These are phyloP conservation scores for Pterocles gutturalis DNA, from an alignment of 2,113 vertebrate species.

Conservation along the genomic window DNA sequence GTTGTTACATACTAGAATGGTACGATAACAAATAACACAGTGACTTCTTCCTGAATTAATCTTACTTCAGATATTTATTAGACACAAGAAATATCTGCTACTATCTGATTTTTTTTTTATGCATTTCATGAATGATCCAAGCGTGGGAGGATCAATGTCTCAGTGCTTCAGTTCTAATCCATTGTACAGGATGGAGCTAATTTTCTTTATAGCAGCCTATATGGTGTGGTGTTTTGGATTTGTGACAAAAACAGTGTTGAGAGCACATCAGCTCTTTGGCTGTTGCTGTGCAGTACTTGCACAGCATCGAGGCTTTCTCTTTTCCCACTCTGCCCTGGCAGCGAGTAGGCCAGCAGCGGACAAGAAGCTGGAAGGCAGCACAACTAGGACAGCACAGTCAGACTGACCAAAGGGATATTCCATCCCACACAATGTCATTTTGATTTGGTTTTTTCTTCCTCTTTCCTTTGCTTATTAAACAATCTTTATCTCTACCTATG, in stretches of 20 bases:
- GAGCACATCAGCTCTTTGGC: background rate
- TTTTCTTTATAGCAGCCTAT: background rate
- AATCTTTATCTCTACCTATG: background rate
- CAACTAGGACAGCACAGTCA: background rate
- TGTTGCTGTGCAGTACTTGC: background rate
- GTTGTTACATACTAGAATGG: background rate
- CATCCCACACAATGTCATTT: background rate
- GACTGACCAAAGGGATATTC: background rate
- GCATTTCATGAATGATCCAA: background rate
- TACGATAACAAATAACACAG: background rate
- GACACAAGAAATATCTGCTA: background rate
- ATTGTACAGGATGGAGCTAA: background rate
- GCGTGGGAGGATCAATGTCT: background rate
- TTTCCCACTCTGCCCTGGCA: background rate
- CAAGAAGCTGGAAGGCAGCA: background rate
- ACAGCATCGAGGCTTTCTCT: background rate
- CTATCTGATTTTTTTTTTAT: background rate
- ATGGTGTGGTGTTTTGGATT: background rate
- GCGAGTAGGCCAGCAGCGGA: background rate
- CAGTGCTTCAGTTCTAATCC: background rate
- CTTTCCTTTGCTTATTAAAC: background rate
- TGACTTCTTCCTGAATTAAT: background rate
- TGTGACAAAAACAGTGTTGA: background rate
- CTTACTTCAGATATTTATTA: background rate
- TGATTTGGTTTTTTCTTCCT: background rate